These are phyloP conservation scores for Drosophila dunni DNA, from an alignment of 1,140 invertebrate species.

Conservation along the genomic window DNA sequence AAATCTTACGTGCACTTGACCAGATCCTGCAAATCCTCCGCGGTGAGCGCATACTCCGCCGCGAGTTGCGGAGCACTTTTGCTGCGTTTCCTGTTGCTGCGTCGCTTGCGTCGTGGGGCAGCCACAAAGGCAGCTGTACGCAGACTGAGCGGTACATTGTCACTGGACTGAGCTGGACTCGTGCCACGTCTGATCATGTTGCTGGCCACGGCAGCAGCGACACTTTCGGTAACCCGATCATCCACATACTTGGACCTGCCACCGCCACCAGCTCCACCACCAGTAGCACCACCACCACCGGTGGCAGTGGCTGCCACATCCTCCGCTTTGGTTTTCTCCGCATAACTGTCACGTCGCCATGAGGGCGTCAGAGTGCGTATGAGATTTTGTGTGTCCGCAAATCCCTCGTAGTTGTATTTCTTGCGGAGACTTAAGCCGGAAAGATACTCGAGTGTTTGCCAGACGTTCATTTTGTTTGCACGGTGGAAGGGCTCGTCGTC, in stretches of 20 bases:
- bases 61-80: slow-evolving; percentile 14
- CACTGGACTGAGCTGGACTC: slow-evolving; percentile 47
- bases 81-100: slow-evolving; percentile 19
- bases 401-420: slow-evolving; percentile 80
- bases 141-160: slow-evolving; percentile 26
- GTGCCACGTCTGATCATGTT: slow-evolving; percentile 23
- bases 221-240: slow-evolving; percentile 35
- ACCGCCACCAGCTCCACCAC: background rate
- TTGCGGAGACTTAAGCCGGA: slow-evolving; percentile 74
- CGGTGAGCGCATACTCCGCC: slow-evolving; percentile 70
- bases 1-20: slow-evolving; percentile 82
- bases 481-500: slow-evolving; percentile 76
- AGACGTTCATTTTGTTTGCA: slow-evolving; percentile 83
- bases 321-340: slow-evolving; percentile 66
- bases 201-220: slow-evolving; percentile 30
- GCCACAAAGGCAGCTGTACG: background rate
- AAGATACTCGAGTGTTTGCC: slow-evolving; percentile 79
- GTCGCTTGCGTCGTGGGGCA: slow-evolving; percentile 22
- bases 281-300: background rate
- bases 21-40: slow-evolving; percentile 71
- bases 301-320: slow-evolving; percentile 7
- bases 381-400: slow-evolving; percentile 71
- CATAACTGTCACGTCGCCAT: slow-evolving; percentile 76
- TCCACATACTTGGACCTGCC: slow-evolving; percentile 46
- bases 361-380: slow-evolving; percentile 75